Percentiles rank a stretch among this genome's conserved stretches.
phyloP scores from a whole-genome alignment of 1,140 invertebrate genomes.

The Manduca sexta region DNA sequence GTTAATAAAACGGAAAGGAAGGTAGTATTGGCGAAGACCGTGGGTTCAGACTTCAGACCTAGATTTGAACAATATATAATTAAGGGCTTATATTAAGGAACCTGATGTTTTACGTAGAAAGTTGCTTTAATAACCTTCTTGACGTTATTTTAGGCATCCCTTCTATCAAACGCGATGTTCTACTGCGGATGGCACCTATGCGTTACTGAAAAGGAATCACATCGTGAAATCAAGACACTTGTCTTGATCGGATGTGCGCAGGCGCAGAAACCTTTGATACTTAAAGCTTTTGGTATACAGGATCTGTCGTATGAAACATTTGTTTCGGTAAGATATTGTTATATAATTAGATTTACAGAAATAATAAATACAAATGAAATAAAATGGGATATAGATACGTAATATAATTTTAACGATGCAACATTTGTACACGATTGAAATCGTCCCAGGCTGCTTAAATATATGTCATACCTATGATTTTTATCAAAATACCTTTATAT shows the following conservation, averaged over 20 bases:
- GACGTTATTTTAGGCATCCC: conserved; percentile 35
- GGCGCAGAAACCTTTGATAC: conserved; percentile 53
- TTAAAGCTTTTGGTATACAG: conserved; percentile 60
- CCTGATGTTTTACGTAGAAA: background rate
- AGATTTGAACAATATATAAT: background rate
- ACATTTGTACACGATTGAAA: too few relatives aligned
- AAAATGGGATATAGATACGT: too few relatives aligned
- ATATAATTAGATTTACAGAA: too few relatives aligned
- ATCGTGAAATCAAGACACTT: conserved; percentile 38
- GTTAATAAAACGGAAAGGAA: too few relatives aligned
- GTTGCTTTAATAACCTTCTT: background rate
- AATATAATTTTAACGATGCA: too few relatives aligned
- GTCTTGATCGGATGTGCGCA: conserved; percentile 51
- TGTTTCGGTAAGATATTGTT: conserved; percentile 43
- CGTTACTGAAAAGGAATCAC: conserved; percentile 22
- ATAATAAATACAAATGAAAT: too few relatives aligned
- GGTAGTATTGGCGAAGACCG: too few relatives aligned
- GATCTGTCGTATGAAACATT: conserved; percentile 60
- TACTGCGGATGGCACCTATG: conserved; percentile 56
- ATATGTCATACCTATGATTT: too few relatives aligned
- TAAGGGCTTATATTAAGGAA: background rate
- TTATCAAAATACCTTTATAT: too few relatives aligned
- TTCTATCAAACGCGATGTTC: conserved; percentile 50
- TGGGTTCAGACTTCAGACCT: too few relatives aligned
- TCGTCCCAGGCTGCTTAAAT: too few relatives aligned